A percentile compares a stretch with the other conserved stretches of the same genome.
Conservation (phyloP, 2,113 vertebrate genomes). For the Actinemys pallida region DNA sequence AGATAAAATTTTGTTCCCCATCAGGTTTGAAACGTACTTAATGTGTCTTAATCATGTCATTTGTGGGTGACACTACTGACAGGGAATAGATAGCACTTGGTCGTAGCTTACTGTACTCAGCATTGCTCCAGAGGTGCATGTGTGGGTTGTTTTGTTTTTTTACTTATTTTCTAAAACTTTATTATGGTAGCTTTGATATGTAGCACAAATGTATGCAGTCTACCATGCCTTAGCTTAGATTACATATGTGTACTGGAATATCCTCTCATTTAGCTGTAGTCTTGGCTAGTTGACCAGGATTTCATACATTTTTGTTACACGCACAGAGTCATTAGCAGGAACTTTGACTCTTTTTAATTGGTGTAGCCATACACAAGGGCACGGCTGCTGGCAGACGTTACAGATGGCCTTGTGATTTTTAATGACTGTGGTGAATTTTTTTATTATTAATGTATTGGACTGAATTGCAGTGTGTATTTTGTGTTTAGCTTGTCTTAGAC, state of each 20-base stretch:
- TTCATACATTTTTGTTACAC: neutral
- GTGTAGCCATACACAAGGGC: neutral
- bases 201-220: neutral
- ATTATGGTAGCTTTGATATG: constrained; percentile 27
- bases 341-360: constrained; percentile 28
- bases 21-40: accelerated
- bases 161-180: neutral
- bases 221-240: neutral
- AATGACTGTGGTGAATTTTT: constrained; percentile 15
- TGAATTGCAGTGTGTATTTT: constrained; percentile 41
- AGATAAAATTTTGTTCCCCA: accelerated
- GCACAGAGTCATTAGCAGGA: constrained; percentile 40
- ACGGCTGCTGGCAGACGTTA: constrained; percentile 71
- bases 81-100: accelerated
- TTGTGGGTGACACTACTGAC: neutral
- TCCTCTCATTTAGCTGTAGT: neutral
- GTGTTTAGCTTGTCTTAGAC: constrained; percentile 18
- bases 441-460: constrained; percentile 47
- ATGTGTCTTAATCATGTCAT: accelerated
- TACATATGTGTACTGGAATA: constrained; percentile 6
- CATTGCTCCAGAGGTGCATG: neutral
- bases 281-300: neutral
- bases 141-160: neutral
- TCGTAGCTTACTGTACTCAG: accelerated
- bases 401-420: constrained; percentile 27